A percentile compares a stretch with the other conserved stretches of the same genome.
phyloP scores from a whole-genome alignment of 23 tunicate species.

The Styela clava region DNA sequence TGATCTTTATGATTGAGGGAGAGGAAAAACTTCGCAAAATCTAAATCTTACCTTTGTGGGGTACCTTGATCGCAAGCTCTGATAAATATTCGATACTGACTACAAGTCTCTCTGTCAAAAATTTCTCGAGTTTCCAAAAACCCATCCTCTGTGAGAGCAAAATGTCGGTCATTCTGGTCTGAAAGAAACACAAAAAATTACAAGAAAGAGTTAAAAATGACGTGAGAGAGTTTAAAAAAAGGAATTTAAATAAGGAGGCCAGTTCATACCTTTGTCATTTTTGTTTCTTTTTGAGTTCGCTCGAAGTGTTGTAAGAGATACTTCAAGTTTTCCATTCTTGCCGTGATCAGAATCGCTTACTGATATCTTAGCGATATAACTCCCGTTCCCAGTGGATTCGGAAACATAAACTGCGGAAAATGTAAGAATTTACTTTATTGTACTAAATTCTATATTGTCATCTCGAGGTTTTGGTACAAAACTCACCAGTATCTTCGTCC shows the following conservation, averaged over 20 bases:
- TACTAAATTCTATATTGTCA: no score
- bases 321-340: constrained; percentile 40
- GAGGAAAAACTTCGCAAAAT: no score
- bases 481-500: constrained; percentile 45
- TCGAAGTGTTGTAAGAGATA: constrained; percentile 28
- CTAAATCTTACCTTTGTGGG: constrained; percentile 12
- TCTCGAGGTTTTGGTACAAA: no score
- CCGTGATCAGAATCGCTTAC: constrained; percentile 49
- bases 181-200: background rate
- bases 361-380: constrained; percentile 58
- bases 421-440: no score
- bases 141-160: background rate
- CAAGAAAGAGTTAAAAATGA: no score
- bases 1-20: no score
- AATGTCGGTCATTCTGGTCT: background rate
- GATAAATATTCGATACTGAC: background rate
- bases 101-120: constrained; percentile 6
- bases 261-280: constrained; percentile 22
- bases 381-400: constrained; percentile 36
- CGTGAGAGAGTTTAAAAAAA: no score
- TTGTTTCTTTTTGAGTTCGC: constrained; percentile 50
- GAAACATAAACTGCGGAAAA: constrained; percentile 32
- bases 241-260: no score
- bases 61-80: constrained; percentile 8
- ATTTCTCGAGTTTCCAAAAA: background rate